Base-by-base conservation (phyloP, 2,888 invertebrate genomes). In the Leptinotarsa haldemani region DNA sequence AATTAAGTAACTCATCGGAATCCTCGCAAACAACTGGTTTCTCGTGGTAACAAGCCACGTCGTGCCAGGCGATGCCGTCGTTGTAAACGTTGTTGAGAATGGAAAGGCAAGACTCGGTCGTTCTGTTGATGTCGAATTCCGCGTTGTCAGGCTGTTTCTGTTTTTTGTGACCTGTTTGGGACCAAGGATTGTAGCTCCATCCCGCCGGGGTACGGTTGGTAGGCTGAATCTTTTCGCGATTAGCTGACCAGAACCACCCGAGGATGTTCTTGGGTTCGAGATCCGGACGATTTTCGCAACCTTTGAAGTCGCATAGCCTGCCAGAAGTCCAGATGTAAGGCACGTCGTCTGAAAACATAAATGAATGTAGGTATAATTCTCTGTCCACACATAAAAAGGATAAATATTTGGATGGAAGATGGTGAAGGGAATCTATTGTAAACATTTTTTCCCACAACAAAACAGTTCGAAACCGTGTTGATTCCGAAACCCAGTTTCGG, bases 311-410 rank as follows among this genome's bases (percentile, higher is more conserved):
- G 85, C 97, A 97, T 74, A 96, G 91, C 82, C 96, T 93, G 69
- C 96, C 97, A 5, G 95, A 95, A 16, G 97, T 96, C 96, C 97
- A 97, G 85, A 97, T 97, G 90, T 96, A 97, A 3, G 96, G 95
- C 65, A 95, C 94, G 86, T 96, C 95, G 81, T 95, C 94, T 94
- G 87, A 12, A 82, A 82, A 40, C 40, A 40, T 40, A 40, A 40
- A 40, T 40, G 40, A 74, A 71, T 48, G 64, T 15, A 40, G 9
- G 9, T 40, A 9, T 40, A 40, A 40, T 9, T 40, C 2, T 9
- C 2, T 40, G 40, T 40, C 9, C 3, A 40, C 40, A 40, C 30
- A 40, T 40, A 40, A 40, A 40, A 40, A 40, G 30, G 9, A 9
- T 40, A 40, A 40, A 30, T 30, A 30, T 30, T 30, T 30, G 30